Percentiles rank a stretch among this genome's conserved stretches.
phyloP scores from a whole-genome alignment of 2,888 invertebrate species.

The Euphydryas editha region DNA sequence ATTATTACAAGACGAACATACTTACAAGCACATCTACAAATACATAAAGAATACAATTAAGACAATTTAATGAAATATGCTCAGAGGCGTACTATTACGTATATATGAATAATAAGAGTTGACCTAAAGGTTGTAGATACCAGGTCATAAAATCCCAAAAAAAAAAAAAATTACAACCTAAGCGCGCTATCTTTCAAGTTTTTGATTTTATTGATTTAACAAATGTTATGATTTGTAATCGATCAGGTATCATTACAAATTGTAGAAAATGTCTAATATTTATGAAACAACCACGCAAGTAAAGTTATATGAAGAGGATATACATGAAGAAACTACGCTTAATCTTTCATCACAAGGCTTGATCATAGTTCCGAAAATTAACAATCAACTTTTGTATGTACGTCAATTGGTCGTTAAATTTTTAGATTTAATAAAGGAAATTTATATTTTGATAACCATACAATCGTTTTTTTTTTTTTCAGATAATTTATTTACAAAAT shows the following conservation, averaged over 20 bases:
- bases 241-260: background rate
- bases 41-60: too few species aligned
- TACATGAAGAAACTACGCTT: slow-evolving; percentile 58
- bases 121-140: too few species aligned
- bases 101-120: too few species aligned
- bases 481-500: slow-evolving; percentile 76
- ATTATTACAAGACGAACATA: too few species aligned
- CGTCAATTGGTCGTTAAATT: slow-evolving; percentile 44
- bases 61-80: too few species aligned
- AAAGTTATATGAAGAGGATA: slow-evolving; percentile 65
- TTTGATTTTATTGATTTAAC: slow-evolving; percentile 57
- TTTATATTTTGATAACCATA: background rate
- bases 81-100: too few species aligned
- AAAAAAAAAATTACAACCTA: too few species aligned
- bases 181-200: slow-evolving; percentile 51
- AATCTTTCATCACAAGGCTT: slow-evolving; percentile 62
- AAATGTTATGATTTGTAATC: background rate
- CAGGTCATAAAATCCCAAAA: too few species aligned
- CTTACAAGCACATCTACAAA: too few species aligned
- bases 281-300: slow-evolving; percentile 40
- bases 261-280: slow-evolving; percentile 53
- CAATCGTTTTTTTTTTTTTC: slow-evolving; percentile 45
- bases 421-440: background rate
- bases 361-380: slow-evolving; percentile 54
- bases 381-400: slow-evolving; percentile 58